Evolutionary conservation across 2,113 vertebrate genomes (phyloP).

Genomic region (Mormyrus lacerda): DNA sequence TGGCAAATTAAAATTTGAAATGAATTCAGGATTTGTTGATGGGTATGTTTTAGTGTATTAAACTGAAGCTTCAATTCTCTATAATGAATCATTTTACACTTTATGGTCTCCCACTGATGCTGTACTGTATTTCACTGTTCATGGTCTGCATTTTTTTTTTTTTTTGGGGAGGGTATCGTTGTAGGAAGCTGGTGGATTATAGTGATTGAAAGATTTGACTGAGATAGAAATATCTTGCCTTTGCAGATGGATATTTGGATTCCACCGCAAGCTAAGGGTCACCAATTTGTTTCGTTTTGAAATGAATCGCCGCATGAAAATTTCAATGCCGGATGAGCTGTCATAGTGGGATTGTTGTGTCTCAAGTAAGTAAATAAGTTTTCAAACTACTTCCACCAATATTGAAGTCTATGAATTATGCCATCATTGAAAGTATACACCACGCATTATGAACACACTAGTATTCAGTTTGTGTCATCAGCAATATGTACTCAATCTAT

Average conservation of each 20-base stretch:
- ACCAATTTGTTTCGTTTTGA: neutral
- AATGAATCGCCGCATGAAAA: neutral
- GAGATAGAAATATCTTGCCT: neutral
- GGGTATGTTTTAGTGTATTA: neutral
- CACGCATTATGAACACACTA: neutral
- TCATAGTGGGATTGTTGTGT: neutral
- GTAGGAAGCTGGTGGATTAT: neutral
- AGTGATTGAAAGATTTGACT: neutral
- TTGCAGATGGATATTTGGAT: neutral
- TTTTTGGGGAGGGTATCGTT: neutral
- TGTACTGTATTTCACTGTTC: neutral
- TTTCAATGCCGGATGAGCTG: neutral
- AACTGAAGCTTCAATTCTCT: neutral
- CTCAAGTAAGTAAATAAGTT: neutral
- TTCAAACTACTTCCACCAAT: neutral
- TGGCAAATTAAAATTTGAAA: neutral
- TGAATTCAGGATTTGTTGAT: neutral
- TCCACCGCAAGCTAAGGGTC: neutral
- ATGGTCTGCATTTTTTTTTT: neutral
- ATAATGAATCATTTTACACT: neutral
- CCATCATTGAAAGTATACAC: neutral
- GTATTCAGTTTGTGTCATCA: neutral
- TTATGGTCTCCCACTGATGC: neutral
- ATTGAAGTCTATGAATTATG: neutral
- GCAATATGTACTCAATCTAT: constrained; percentile 12